phyloP scores from a whole-genome alignment of 2,797 vertebrate species.

The Macroramphosus scolopax region DNA sequence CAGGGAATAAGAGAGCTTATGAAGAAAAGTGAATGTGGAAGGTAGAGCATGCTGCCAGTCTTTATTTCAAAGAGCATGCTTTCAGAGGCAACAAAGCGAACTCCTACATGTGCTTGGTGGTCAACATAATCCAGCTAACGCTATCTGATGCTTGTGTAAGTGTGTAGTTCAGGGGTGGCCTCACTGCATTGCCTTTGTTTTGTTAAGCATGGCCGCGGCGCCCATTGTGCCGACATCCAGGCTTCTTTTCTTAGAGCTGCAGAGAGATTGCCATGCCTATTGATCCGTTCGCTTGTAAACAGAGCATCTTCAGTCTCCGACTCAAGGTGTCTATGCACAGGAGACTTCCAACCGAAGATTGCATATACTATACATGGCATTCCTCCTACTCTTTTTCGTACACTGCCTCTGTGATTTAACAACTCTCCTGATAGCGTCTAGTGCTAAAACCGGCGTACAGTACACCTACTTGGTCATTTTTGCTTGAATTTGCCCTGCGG shows the following conservation, averaged over 20 bases:
- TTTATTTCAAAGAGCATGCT: slow-evolving; percentile 54
- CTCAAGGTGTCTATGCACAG: slow-evolving; percentile 57
- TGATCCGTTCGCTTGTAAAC: slow-evolving; percentile 62
- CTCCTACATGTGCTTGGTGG: slow-evolving; percentile 50
- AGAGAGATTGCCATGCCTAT: slow-evolving; percentile 55
- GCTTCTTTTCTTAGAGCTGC: slow-evolving; percentile 61
- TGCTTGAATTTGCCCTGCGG: no score
- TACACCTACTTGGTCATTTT: not conserved
- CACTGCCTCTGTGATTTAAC: slow-evolving; percentile 46
- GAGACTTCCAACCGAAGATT: slow-evolving; percentile 46
- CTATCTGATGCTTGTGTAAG: slow-evolving; percentile 30
- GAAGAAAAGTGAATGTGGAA: slow-evolving; percentile 8
- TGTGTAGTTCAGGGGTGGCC: slow-evolving; percentile 46
- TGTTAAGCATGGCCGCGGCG: slow-evolving; percentile 25
- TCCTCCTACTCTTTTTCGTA: slow-evolving; percentile 51
- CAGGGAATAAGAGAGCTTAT: slow-evolving; percentile 9
- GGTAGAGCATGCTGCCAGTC: slow-evolving; percentile 16
- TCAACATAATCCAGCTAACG: slow-evolving; percentile 31
- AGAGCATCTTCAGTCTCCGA: slow-evolving; percentile 44
- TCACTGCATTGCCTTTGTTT: slow-evolving; percentile 44
- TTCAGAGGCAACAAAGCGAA: slow-evolving; percentile 42
- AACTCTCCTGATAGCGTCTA: slow-evolving; percentile 35
- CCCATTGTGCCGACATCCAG: slow-evolving; percentile 17
- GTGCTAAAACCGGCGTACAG: slow-evolving; percentile 27
- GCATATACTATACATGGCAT: slow-evolving; percentile 26